Conservation (phyloP, 2,888 invertebrate genomes). For the Phyllotreta striolata region DNA sequence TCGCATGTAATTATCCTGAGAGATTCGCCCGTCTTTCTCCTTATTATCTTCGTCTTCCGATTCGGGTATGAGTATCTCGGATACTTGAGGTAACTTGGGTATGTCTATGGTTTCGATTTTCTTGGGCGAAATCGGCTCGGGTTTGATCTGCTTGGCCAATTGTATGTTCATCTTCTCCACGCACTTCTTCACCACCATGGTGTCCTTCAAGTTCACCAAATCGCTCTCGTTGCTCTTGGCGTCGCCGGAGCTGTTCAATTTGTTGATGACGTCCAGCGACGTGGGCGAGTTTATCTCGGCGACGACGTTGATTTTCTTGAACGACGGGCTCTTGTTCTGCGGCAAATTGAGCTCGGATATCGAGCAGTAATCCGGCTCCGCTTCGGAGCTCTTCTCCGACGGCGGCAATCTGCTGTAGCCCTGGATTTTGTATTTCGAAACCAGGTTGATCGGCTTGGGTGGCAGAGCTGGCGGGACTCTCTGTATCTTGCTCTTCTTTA, state of each 20-base stretch:
- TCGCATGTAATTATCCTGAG: slow-evolving; percentile 60
- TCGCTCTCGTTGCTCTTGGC: slow-evolving; percentile 17
- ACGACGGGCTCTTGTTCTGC: slow-evolving; percentile 46
- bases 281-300: slow-evolving; percentile 56
- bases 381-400: slow-evolving; percentile 47
- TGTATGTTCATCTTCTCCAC: slow-evolving; percentile 57
- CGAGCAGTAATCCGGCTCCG: slow-evolving; percentile 78
- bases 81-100: slow-evolving; percentile 78
- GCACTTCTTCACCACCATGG: slow-evolving; percentile 54
- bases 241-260: slow-evolving; percentile 41
- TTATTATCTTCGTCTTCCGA: slow-evolving; percentile 63
- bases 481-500: slow-evolving; percentile 64
- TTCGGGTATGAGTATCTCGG: slow-evolving; percentile 76
- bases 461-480: slow-evolving; percentile 78
- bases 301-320: slow-evolving; percentile 55
- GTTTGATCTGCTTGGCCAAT: slow-evolving; percentile 55
- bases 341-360: slow-evolving; percentile 75
- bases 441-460: slow-evolving; percentile 79
- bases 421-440: slow-evolving; percentile 71
- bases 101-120: slow-evolving; percentile 69
- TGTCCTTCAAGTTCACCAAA: slow-evolving; percentile 31
- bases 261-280: slow-evolving; percentile 49
- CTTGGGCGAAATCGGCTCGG: slow-evolving; percentile 50
- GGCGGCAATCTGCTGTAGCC: slow-evolving; percentile 42
- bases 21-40: slow-evolving; percentile 53